phyloP scores from a whole-genome alignment of 2,113 vertebrate genomes.

The Lamprologus lemairii region DNA sequence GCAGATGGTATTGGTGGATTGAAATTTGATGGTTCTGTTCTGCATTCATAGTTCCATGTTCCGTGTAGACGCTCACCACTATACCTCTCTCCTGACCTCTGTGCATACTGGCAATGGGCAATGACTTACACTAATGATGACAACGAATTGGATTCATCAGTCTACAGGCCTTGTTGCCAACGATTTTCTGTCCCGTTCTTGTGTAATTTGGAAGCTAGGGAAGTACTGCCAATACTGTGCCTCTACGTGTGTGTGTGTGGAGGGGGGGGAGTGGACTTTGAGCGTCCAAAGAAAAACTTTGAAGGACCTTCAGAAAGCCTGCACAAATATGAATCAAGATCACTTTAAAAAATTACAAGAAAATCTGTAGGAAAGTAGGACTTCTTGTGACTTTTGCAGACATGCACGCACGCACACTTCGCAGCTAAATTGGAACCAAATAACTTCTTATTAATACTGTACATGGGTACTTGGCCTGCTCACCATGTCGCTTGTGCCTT shows the following conservation, averaged over 20 bases:
- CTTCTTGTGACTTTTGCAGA: neutral
- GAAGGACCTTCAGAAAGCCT: neutral
- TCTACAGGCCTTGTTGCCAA: neutral
- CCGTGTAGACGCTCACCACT: neutral
- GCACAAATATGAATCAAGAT: neutral
- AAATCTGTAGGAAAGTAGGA: neutral
- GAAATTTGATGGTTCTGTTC: neutral
- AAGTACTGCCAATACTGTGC: neutral
- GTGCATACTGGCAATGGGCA: neutral
- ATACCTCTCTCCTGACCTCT: neutral
- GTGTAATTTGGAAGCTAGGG: neutral
- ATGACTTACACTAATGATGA: neutral
- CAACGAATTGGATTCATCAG: neutral
- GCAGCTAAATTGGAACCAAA: neutral
- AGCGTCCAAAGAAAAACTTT: neutral
- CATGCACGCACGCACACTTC: neutral
- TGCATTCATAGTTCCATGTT: neutral
- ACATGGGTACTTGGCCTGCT: constrained; percentile 25
- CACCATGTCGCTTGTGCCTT: constrained; percentile 88
- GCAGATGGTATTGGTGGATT: neutral
- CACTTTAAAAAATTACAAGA: neutral
- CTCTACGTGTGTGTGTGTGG: neutral
- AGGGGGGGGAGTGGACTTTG: neutral
- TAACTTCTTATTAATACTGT: neutral
- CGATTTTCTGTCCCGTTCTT: neutral